A percentile compares a stretch with the other conserved stretches of the same genome.
Evolutionary conservation across 2,797 vertebrate genomes (phyloP).

Genomic region (Botia almorhae): DNA sequence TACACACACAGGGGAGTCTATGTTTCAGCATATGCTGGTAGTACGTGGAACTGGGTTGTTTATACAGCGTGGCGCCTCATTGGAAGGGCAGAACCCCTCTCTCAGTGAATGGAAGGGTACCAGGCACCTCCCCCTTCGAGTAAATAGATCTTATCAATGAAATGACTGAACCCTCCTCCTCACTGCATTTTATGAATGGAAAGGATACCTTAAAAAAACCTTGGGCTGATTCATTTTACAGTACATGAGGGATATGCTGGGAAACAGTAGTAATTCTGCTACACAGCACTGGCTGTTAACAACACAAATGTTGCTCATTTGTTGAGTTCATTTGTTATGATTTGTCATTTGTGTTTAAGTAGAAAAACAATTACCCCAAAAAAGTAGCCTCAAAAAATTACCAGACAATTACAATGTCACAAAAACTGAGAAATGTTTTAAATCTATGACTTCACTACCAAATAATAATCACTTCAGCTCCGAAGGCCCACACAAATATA

Average conservation of each 20-base stretch:
- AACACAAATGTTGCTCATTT: too few species aligned
- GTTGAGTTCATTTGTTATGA: not conserved
- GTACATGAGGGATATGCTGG: conserved; percentile 20
- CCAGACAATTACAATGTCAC: too few species aligned
- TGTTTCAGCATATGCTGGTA: conserved; percentile 40
- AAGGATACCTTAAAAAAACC: conserved; percentile 55
- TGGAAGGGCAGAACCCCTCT: conserved; percentile 31
- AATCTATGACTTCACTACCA: too few species aligned
- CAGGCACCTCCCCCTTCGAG: conserved; percentile 50
- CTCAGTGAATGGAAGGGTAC: conserved; percentile 48
- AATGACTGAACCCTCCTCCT: conserved; percentile 49
- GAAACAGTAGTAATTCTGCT: not conserved
- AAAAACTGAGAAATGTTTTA: too few species aligned
- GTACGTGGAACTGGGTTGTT: conserved; percentile 52
- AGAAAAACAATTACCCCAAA: not conserved
- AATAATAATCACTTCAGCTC: too few species aligned
- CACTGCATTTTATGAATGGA: conserved; percentile 63
- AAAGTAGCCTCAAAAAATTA: too few species aligned
- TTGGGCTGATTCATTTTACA: conserved; percentile 47
- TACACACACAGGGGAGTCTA: conserved; percentile 43
- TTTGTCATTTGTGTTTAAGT: not conserved
- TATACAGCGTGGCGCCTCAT: conserved; percentile 58
- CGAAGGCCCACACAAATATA: too few species aligned
- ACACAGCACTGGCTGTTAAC: not conserved
- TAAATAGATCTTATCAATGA: conserved; percentile 69